Evolutionary conservation across 1,140 invertebrate genomes (phyloP).

Genomic region (Trialeurodes vaporariorum): DNA sequence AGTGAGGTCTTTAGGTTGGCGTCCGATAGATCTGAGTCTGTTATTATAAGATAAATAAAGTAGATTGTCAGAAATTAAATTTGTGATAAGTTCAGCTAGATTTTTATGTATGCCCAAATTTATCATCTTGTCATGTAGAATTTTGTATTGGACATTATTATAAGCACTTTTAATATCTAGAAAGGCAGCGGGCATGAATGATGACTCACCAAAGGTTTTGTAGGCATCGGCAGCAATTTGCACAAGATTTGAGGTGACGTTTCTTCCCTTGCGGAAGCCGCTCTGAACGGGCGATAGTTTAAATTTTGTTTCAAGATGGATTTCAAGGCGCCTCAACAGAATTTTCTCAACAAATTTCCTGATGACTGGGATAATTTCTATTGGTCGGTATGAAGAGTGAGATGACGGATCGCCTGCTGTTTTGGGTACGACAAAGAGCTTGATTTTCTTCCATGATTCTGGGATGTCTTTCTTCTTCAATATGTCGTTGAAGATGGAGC

Average conservation of each 20-base stretch:
- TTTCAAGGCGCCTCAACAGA: background rate
- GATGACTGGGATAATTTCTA: background rate
- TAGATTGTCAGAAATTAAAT: background rate
- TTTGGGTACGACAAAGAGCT: background rate
- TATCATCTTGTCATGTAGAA: background rate
- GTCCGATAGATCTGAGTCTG: background rate
- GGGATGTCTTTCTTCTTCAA: background rate
- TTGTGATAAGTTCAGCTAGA: background rate
- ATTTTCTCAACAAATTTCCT: background rate
- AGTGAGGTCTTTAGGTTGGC: background rate
- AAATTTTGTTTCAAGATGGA: background rate
- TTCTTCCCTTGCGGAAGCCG: background rate
- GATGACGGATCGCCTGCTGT: background rate
- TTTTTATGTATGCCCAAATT: background rate
- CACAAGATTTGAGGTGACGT: background rate
- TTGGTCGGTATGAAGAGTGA: background rate
- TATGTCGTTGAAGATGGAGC: background rate
- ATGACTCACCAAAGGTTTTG: background rate
- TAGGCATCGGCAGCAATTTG: background rate
- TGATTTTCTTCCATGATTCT: background rate
- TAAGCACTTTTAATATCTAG: background rate
- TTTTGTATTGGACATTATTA: background rate
- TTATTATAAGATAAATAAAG: background rate
- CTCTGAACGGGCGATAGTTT: constrained; percentile 16
- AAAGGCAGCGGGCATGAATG: background rate